These are phyloP conservation scores for Thymelicus sylvestris DNA, from an alignment of 2,888 invertebrate genomes.

Conservation along the genomic window DNA sequence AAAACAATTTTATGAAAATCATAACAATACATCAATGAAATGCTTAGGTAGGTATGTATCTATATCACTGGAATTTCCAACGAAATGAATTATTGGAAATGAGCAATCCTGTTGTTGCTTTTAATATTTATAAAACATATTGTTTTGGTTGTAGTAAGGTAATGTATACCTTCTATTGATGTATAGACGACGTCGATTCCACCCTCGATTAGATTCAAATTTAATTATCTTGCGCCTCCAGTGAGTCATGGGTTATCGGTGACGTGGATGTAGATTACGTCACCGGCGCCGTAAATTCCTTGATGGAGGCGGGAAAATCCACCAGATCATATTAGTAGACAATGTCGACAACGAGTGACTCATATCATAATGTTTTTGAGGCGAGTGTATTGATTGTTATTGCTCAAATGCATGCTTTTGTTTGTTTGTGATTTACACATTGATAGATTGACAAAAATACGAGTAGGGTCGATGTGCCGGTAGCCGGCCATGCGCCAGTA, in stretches of 20 bases:
- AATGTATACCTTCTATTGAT: not conserved
- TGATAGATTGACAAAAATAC: not conserved
- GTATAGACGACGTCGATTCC: not conserved
- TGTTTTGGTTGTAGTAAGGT: not conserved
- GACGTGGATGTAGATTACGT: constrained; percentile 5
- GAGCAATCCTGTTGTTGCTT: too few species aligned
- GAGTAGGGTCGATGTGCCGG: too few species aligned
- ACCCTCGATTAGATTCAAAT: not conserved
- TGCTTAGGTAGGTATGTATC: too few species aligned
- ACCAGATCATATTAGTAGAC: not conserved
- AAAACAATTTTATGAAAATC: not conserved
- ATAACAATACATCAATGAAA: not conserved
- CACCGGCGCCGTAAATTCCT: not conserved
- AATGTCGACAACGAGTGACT: not conserved
- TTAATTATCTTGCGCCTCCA: not conserved
- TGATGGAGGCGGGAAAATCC: constrained; percentile 2
- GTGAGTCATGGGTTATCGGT: not conserved
- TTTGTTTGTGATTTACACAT: not conserved
- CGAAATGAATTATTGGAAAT: too few species aligned
- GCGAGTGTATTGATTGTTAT: not conserved
- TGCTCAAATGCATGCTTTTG: too few species aligned
- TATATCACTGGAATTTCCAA: not conserved
- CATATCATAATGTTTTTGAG: constrained; percentile 4
- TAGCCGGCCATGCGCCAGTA: too few species aligned
- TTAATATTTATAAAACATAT: too few species aligned